These are phyloP conservation scores for Anthoscopus minutus DNA, from an alignment of 2,113 vertebrate species.

Conservation along the genomic window DNA sequence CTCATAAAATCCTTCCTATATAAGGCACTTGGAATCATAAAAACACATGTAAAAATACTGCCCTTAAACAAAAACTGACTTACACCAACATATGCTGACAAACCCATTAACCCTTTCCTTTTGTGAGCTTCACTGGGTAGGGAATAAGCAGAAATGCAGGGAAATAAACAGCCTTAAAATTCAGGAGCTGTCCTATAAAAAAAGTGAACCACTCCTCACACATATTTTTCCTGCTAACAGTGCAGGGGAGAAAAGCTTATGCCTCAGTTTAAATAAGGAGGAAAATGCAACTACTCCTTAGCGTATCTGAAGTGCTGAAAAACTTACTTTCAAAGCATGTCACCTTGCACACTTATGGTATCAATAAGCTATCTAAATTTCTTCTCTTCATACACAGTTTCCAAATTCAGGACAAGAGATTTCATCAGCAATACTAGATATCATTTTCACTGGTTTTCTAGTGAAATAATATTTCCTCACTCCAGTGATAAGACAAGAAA, in stretches of 20 bases:
- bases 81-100: not conserved
- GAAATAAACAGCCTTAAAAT: not conserved
- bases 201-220: not conserved
- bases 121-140: not conserved
- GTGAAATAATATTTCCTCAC: not conserved
- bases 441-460: not conserved
- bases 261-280: not conserved
- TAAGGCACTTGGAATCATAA: not conserved
- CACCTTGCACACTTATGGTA: not conserved
- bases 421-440: not conserved
- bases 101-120: not conserved
- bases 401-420: not conserved
- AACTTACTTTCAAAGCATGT: not conserved
- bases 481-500: not conserved
- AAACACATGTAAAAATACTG: not conserved
- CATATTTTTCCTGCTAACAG: not conserved
- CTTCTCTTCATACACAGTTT: not conserved
- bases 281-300: not conserved
- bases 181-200: not conserved
- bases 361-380: not conserved
- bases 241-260: not conserved
- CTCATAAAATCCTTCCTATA: not conserved
- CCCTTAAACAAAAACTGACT: not conserved
- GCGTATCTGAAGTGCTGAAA: not conserved
- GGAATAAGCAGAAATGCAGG: not conserved